Evolutionary conservation across 2,888 invertebrate genomes (phyloP).

Genomic region (Cetonia aurata): DNA sequence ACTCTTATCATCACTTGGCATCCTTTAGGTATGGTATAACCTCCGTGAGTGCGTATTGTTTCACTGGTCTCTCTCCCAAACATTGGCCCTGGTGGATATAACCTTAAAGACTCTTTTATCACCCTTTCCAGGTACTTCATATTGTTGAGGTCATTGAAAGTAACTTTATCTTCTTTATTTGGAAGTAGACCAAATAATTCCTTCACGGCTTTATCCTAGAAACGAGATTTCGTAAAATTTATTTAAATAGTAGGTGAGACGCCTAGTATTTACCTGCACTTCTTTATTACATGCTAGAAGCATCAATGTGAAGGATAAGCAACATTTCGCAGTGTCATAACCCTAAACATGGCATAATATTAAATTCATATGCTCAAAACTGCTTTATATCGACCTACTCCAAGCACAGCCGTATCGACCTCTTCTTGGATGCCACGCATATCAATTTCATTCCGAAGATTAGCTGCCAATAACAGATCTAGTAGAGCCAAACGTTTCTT

Average conservation of each 20-base stretch:
- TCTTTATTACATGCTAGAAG: slow-evolving; percentile 62
- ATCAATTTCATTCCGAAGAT: slow-evolving; percentile 66
- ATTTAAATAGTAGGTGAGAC: too few relatives aligned
- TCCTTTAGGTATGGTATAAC: slow-evolving; percentile 67
- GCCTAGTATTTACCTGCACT: slow-evolving; percentile 69
- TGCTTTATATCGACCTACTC: slow-evolving; percentile 60
- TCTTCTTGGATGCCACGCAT: slow-evolving; percentile 72
- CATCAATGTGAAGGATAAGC: slow-evolving; percentile 54
- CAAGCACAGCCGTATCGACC: slow-evolving; percentile 76
- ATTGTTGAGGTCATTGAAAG: slow-evolving; percentile 64
- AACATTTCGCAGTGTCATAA: slow-evolving; percentile 73
- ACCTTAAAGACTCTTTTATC: slow-evolving; percentile 74
- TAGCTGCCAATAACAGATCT: slow-evolving; percentile 69
- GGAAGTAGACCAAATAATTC: background rate
- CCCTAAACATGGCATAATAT: slow-evolving; percentile 66
- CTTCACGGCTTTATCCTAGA: slow-evolving; percentile 61
- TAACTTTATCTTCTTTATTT: slow-evolving; percentile 5
- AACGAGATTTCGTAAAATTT: too few relatives aligned
- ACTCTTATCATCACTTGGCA: slow-evolving; percentile 71
- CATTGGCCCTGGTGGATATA: slow-evolving; percentile 77
- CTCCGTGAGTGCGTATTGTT: slow-evolving; percentile 53
- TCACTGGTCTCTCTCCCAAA: slow-evolving; percentile 68
- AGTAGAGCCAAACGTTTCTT: slow-evolving; percentile 71
- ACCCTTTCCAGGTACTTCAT: slow-evolving; percentile 76
- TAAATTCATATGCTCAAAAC: slow-evolving; percentile 3